These are phyloP conservation scores for Xerus rutilus DNA, from an alignment of 2,797 vertebrate species.

Conservation along the genomic window DNA sequence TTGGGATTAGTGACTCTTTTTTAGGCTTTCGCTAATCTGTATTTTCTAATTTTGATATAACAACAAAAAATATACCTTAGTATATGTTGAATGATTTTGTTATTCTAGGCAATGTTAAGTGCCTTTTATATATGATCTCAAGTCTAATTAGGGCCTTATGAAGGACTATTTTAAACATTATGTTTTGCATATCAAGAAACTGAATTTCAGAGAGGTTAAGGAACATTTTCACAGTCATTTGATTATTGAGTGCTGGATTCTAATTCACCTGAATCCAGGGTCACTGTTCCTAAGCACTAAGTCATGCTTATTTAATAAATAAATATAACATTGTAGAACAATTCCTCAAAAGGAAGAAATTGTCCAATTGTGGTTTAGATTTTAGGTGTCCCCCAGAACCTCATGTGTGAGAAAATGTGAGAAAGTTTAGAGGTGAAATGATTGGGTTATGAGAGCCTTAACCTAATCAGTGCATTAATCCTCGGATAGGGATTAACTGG, in stretches of 20 bases:
- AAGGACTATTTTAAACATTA: background rate
- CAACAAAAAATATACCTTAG: background rate
- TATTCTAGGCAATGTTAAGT: background rate
- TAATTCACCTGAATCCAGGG: background rate
- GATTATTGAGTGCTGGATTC: background rate
- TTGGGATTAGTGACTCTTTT: background rate
- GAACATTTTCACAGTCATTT: background rate
- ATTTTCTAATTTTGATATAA: slow-evolving; percentile 48
- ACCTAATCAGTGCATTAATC: no score
- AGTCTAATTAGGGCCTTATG: background rate
- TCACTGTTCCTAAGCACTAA: background rate
- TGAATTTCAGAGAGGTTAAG: background rate
- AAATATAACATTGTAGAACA: background rate
- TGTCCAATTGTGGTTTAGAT: no score
- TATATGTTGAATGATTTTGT: background rate
- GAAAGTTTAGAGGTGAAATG: no score
- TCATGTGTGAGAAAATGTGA: no score
- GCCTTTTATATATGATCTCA: slow-evolving; percentile 2
- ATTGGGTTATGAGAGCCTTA: no score
- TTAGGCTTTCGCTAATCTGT: background rate
- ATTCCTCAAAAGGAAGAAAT: background rate
- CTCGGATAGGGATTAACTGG: no score
- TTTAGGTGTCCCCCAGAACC: no score
- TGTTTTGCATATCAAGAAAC: background rate
- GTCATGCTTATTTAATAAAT: background rate